These are phyloP conservation scores for Bembecia ichneumoniformis DNA, from an alignment of 2,888 invertebrate genomes.

Conservation along the genomic window DNA sequence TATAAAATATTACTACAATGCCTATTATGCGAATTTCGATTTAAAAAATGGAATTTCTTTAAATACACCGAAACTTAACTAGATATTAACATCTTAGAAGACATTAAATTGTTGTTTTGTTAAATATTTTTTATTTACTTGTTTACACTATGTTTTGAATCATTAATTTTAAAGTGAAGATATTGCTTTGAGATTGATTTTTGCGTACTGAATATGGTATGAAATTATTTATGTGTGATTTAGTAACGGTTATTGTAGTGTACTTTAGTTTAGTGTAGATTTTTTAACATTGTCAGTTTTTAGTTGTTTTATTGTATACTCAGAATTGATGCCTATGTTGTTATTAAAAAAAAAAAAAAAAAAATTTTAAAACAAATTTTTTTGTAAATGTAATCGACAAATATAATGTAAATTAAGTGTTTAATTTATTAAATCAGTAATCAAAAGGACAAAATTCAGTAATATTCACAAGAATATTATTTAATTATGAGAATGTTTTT, in stretches of 20 bases:
- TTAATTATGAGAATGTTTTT: too few relatives aligned
- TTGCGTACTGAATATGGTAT: constrained; percentile 45
- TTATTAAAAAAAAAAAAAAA: too few relatives aligned
- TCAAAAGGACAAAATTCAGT: too few relatives aligned
- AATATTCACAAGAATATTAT: too few relatives aligned
- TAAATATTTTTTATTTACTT: constrained; percentile 57
- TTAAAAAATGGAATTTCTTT: too few relatives aligned
- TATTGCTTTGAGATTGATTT: constrained; percentile 50
- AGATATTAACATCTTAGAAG: constrained; percentile 19
- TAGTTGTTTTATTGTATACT: constrained; percentile 16
- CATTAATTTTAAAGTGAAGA: constrained; percentile 38
- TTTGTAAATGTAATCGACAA: too few relatives aligned
- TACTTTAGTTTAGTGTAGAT: constrained; percentile 48
- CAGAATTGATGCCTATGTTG: too few relatives aligned
- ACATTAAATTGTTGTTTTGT: constrained; percentile 56
- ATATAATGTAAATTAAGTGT: too few relatives aligned
- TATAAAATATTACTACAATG: too few relatives aligned
- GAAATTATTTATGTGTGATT: constrained; percentile 71
- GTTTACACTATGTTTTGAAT: constrained; percentile 52
- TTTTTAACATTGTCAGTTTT: constrained; percentile 21
- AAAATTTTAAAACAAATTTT: too few relatives aligned
- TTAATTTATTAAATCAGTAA: too few relatives aligned
- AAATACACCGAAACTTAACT: constrained; percentile 24
- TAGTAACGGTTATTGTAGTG: constrained; percentile 41
- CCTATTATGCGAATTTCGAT: too few relatives aligned